Base-by-base conservation (phyloP, 2,797 vertebrate genomes). In the Odontamblyopus lacepedii region DNA sequence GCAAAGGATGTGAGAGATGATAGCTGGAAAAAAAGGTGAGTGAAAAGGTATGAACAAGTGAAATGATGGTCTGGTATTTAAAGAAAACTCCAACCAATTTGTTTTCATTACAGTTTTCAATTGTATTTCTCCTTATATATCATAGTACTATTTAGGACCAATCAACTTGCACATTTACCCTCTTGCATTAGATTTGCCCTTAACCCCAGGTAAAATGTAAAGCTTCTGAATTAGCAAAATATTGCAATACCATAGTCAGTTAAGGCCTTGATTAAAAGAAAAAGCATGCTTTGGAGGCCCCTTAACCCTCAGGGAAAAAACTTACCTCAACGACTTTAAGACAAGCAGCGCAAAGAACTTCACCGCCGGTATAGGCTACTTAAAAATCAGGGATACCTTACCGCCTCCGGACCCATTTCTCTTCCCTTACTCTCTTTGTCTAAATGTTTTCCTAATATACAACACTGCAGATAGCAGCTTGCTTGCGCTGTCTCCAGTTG, bases 281-380 rank as follows among this genome's bases (percentile, higher is more conserved):
- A 66, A 72, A 78, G 77, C 82, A 77, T 44, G 65, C 50, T 67
- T 63, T 70, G 13, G 68, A 48, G 62, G 76, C 74, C 64, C 23
- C 44, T 3, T 0, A 70, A 55, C 70, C 77, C 81, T 70, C 80
- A 76, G 76, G 69, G 75, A 75, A 71, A 60, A 71, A 88, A 92
- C 92, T 93, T 89, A 93, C 92, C 90, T 91, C 73, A 81, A 60
- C 76, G 84, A 89, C 84, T 86, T 78, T 85, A 78, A 82, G 80
- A 82, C 84, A 80, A 86, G 87, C 83, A 78, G 80, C 84, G 84
- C 67, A 78, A 75, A 89, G 85, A 93, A 92, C 89, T 93, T 93
- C 90, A 72, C 87, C 78, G 80, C 81, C 79, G 27, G 85, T 83
- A 82, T 48, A 15, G 44, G 44, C 44, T 65, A 87, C 86, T 87